Percentiles rank a stretch among this genome's conserved stretches.
These are phyloP conservation scores for Arctopsyche grandis DNA, from an alignment of 1,140 invertebrate species.

Conservation along the genomic window DNA sequence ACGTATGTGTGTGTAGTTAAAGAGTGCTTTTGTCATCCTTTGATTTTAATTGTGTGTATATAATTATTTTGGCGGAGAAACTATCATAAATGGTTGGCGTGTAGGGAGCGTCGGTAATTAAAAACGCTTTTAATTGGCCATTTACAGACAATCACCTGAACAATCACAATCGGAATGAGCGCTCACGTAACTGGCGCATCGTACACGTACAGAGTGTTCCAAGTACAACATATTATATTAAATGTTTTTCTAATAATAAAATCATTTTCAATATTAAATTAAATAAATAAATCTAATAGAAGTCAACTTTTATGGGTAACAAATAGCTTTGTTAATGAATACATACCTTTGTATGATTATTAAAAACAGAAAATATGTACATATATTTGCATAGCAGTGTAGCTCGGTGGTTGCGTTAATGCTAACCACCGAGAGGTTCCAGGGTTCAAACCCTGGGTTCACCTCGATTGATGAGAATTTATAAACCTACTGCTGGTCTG, in stretches of 20 bases:
- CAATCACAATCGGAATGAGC: conserved; percentile 47
- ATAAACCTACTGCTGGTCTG: too few species aligned
- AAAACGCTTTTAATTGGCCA: conserved; percentile 51
- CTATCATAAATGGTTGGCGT: conserved; percentile 28
- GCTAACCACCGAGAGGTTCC: too few species aligned
- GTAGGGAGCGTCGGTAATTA: conserved; percentile 45
- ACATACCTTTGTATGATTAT: too few species aligned
- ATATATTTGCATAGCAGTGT: too few species aligned
- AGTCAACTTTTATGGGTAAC: not conserved
- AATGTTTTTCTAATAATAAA: not conserved
- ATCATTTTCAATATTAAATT: not conserved
- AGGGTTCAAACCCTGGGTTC: too few species aligned
- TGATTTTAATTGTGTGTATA: not conserved
- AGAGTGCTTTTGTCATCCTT: too few species aligned
- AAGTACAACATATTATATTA: not conserved
- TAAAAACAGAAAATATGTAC: too few species aligned
- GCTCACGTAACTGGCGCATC: conserved; percentile 30
- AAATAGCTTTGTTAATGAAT: not conserved
- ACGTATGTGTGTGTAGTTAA: too few species aligned
- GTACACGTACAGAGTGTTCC: not conserved
- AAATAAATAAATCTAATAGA: too few species aligned
- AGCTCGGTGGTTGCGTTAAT: too few species aligned
- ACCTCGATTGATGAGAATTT: too few species aligned
- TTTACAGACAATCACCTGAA: conserved; percentile 51
- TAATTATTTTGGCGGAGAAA: conserved; percentile 30